Evolutionary conservation across 2,888 invertebrate genomes (phyloP).

Genomic region (Archaeoteleia sp.): DNA sequence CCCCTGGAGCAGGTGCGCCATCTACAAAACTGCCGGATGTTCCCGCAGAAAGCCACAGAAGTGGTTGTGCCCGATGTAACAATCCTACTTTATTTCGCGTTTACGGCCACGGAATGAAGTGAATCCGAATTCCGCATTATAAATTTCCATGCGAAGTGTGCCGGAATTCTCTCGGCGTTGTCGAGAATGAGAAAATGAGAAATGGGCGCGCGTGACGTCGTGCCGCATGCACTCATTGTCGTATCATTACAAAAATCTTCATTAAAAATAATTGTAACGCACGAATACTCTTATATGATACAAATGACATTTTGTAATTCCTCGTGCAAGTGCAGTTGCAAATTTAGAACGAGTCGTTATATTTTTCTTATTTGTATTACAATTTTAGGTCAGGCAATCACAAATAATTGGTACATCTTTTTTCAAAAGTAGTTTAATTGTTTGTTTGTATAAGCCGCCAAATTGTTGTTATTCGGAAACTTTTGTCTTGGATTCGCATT

Average conservation of each 20-base stretch:
- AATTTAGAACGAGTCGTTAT: too few relatives aligned
- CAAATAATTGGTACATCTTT: too few relatives aligned
- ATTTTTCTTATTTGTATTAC: too few relatives aligned
- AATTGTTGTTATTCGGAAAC: too few relatives aligned
- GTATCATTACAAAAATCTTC: slow-evolving; percentile 6
- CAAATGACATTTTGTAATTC: slow-evolving; percentile 5
- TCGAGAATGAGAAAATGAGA: slow-evolving; percentile 1
- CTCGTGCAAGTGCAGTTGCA: too few relatives aligned
- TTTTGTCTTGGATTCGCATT: too few relatives aligned
- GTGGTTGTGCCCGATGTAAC: slow-evolving; percentile 17
- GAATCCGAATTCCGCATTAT: slow-evolving; percentile 13
- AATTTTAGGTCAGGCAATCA: too few relatives aligned
- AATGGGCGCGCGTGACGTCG: too few relatives aligned
- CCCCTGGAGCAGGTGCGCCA: slow-evolving; percentile 24
- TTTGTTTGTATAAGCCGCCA: too few relatives aligned
- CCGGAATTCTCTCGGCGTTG: background rate
- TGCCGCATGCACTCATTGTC: slow-evolving; percentile 5
- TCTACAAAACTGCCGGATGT: slow-evolving; percentile 17
- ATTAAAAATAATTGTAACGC: slow-evolving; percentile 17
- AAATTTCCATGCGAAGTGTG: slow-evolving; percentile 2
- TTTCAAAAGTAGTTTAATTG: too few relatives aligned
- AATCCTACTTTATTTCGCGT: slow-evolving; percentile 17
- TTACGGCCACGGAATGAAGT: slow-evolving; percentile 18
- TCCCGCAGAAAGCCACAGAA: slow-evolving; percentile 15
- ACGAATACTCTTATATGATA: too few relatives aligned